Evolutionary conservation across 1,140 invertebrate species (phyloP), one percentile per base, ranked within the genome.

Genomic region (Grapholita molesta): DNA sequence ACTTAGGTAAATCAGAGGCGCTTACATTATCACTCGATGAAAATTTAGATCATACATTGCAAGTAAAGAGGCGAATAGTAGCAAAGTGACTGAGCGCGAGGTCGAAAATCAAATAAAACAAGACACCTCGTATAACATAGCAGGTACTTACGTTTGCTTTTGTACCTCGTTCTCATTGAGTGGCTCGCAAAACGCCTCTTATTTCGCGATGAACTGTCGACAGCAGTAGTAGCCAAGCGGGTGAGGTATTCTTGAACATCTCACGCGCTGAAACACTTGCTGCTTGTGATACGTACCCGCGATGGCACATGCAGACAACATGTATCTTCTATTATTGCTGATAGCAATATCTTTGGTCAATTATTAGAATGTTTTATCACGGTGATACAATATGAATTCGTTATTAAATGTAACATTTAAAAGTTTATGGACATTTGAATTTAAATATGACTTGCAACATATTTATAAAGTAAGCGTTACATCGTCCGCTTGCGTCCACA

Each of bases 321-420:
- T 82, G 76, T 85, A 79, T 82, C 76, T 57, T 83, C 74, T 83
- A 80, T 84, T 88, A 79, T 89, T 88, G 86, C 84, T 88, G 77
- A 79, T 88, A 84, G 86, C 88, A 87, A 87, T 87, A 90, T 77
- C 82, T 91, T 90, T 90, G 89, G 88, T 91, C 89, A 91, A 91
- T 91, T 91, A 91, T 82, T 91, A 91, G 86, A 82, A 82, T 75
- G 84, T 89, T 85, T 83, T 82, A 82, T 83, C 72, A 77, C 77
- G 80, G 75, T 86, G 76, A 84, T 86, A 80, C 76, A 74, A 76
- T 78, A 81, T 82, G 73, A 72, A 86, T 78, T 86, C 78, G 79
- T 85, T 84, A 82, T 77, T 83, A 74, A 86, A 77, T 82, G 73
- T 82, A 76, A 77, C 61, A 79, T 78, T 48, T 78, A 70, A 81